Conservation (phyloP, 2,888 invertebrate genomes). For the Cordilura impudica region DNA sequence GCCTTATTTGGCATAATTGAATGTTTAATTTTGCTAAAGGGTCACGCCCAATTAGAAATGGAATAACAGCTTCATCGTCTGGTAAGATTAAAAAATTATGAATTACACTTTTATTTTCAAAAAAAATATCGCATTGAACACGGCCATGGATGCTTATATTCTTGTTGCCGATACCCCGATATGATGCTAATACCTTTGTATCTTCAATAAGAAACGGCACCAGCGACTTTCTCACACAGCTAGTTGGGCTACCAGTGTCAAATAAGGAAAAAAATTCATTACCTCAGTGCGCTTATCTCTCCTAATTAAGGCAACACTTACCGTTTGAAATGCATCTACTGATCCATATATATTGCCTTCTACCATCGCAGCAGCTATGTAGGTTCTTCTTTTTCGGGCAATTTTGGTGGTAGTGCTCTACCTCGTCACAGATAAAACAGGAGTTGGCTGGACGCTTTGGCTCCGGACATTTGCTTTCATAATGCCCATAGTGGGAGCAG, state of each 20-base stretch:
- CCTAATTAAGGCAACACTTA: no score
- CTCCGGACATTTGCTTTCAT: no score
- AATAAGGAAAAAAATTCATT: conserved; percentile 32
- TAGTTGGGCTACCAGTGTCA: no score
- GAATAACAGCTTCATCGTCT: conserved; percentile 6
- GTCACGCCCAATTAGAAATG: conserved; percentile 2
- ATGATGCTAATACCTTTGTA: conserved; percentile 1
- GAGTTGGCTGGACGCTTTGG: conserved; percentile 32
- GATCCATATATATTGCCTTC: not conserved
- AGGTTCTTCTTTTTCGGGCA: conserved; percentile 9
- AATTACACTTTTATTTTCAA: not conserved
- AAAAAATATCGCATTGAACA: not conserved
- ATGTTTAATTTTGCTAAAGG: conserved; percentile 16
- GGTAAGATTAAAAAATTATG: conserved; percentile 15
- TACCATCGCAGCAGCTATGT: not conserved
- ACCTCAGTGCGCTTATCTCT: conserved; percentile 29
- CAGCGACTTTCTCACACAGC: conserved; percentile 9
- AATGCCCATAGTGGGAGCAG: no score
- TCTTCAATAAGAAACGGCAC: conserved; percentile 29
- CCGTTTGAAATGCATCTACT: conserved; percentile 15
- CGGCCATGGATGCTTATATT: not conserved
- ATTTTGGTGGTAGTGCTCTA: conserved; percentile 9
- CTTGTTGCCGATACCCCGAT: not conserved
- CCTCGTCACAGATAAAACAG: conserved; percentile 30
- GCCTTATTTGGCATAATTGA: not conserved